Evolutionary conservation across 1,140 invertebrate genomes (phyloP).

Genomic region (Pseudomyrmex cubaensis): DNA sequence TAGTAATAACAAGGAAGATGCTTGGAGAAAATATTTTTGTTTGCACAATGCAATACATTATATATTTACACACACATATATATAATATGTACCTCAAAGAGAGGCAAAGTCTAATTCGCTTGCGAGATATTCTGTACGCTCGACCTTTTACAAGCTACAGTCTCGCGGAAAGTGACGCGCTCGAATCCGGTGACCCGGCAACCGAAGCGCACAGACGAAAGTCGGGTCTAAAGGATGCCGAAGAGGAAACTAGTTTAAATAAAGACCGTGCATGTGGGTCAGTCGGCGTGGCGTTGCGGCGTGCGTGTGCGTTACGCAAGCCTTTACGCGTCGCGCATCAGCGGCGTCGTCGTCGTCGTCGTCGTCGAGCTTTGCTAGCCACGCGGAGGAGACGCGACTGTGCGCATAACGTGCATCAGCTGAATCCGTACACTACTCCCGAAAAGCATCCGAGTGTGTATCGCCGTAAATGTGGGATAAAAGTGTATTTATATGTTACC

Average conservation of each 20-base stretch:
- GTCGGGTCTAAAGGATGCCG: slow-evolving; percentile 82
- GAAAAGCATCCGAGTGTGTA: slow-evolving; percentile 41
- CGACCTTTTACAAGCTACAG: slow-evolving; percentile 29
- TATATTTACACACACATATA: too few species aligned
- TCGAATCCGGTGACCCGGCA: slow-evolving; percentile 51
- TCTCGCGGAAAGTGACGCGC: slow-evolving; percentile 36
- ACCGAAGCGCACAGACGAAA: slow-evolving; percentile 73
- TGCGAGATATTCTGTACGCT: not conserved
- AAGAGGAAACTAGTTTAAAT: slow-evolving; percentile 85
- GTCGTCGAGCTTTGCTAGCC: slow-evolving; percentile 57
- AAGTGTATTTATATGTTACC: slow-evolving; percentile 18
- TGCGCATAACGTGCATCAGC: slow-evolving; percentile 46
- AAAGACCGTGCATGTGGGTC: slow-evolving; percentile 85
- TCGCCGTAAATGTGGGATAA: slow-evolving; percentile 22
- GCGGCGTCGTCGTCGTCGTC: slow-evolving; percentile 49
- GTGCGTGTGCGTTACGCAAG: slow-evolving; percentile 78
- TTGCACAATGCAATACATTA: too few species aligned
- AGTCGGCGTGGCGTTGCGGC: slow-evolving; percentile 80
- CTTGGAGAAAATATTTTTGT: not conserved
- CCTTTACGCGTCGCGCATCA: slow-evolving; percentile 62
- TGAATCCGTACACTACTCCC: slow-evolving; percentile 35
- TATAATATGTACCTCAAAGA: too few species aligned
- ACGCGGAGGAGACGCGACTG: slow-evolving; percentile 27
- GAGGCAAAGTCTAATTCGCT: not conserved
- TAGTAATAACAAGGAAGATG: not conserved